A percentile compares a stretch with the other conserved stretches of the same genome.
These are phyloP conservation scores for Petrosia ficiformis DNA, from an alignment of 37 sponge, comb jelly and placozoan species.

Conservation along the genomic window DNA sequence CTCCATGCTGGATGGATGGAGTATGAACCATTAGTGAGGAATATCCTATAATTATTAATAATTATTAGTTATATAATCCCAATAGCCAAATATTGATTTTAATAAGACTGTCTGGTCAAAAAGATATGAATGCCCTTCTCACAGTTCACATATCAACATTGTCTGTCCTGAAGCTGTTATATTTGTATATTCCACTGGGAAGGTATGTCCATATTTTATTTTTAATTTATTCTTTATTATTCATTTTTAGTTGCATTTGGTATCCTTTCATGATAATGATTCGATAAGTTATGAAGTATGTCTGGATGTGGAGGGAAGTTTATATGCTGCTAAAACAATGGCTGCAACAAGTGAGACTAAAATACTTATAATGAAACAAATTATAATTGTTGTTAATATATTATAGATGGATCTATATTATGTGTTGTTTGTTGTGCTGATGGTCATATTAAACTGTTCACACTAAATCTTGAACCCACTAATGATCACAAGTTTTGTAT, in stretches of 20 bases:
- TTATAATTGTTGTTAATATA: background rate
- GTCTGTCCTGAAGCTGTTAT: conserved; percentile 26
- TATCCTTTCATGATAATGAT: background rate
- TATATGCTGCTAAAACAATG: background rate
- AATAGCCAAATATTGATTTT: conserved; percentile 31
- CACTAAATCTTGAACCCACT: background rate
- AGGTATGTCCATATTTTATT: conserved; percentile 17
- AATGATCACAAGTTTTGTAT: background rate
- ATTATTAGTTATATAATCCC: background rate
- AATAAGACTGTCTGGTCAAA: conserved; percentile 46
- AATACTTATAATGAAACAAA: background rate
- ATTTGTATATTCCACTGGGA: conserved; percentile 32
- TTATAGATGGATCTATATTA: background rate
- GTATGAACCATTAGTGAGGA: conserved; percentile 37
- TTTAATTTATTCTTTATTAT: background rate
- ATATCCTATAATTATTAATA: background rate
- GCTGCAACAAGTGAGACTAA: background rate
- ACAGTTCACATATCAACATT: conserved; percentile 41
- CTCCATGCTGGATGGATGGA: conserved; percentile 53
- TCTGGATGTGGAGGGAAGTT: background rate
- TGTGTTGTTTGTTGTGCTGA: background rate
- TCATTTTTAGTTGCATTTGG: background rate
- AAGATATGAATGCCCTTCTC: conserved; percentile 35
- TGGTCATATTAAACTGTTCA: background rate
- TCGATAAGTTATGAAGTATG: background rate